Percentiles rank a stretch among this genome's conserved stretches.
Conservation (phyloP, 2,797 vertebrate genomes). For the Neomorphus geoffroyi region DNA sequence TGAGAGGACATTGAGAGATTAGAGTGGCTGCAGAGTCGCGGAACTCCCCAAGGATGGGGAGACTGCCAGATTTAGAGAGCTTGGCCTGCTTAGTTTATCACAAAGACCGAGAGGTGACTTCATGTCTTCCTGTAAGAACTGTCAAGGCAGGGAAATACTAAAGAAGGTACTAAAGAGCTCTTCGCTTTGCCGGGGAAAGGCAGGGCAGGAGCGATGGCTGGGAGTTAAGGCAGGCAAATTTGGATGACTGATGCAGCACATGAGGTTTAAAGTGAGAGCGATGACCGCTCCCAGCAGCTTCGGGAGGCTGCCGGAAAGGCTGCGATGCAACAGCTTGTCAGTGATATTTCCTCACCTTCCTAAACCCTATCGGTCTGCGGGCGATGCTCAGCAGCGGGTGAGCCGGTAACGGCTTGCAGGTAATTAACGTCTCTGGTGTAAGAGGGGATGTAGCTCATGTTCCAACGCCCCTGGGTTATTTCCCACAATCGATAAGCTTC, state of each 20-base stretch:
- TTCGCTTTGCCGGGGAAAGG: not conserved
- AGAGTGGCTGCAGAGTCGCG: not conserved
- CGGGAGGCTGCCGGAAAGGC: not conserved
- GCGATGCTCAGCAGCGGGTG: not conserved
- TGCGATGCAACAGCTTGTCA: accelerated
- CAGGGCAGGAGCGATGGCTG: not conserved
- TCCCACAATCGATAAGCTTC: slow-evolving; percentile 47
- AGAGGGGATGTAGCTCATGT: not conserved
- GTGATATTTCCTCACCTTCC: accelerated
- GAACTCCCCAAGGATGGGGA: not conserved
- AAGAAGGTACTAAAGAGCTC: not conserved
- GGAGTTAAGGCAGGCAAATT: not conserved
- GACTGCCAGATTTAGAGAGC: not conserved
- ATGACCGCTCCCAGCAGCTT: not conserved
- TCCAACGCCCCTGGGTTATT: slow-evolving; percentile 28
- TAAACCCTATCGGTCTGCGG: not conserved
- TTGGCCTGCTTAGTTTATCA: not conserved
- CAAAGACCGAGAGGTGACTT: slow-evolving; percentile 24
- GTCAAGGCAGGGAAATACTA: not conserved
- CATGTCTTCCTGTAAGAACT: not conserved
- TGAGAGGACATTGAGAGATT: not conserved
- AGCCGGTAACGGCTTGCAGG: not conserved
- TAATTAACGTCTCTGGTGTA: slow-evolving; percentile 28
- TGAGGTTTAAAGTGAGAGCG: not conserved
- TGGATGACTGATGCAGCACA: not conserved